Conservation (phyloP, 2,797 vertebrate species). For the Glossophaga mutica region DNA sequence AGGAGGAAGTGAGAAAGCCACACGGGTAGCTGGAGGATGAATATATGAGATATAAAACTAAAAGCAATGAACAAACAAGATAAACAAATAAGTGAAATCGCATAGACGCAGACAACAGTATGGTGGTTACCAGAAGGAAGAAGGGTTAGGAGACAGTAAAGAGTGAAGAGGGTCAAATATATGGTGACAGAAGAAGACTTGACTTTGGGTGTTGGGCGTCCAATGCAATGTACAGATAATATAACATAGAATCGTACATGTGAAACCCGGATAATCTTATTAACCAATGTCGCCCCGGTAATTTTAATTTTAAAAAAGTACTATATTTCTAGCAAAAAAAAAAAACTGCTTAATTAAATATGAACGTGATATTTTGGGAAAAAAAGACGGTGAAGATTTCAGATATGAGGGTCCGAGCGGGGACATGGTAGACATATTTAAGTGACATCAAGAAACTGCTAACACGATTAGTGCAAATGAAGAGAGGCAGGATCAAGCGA, state of each 20-base stretch:
- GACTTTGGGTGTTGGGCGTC: background rate
- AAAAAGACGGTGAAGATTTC: background rate
- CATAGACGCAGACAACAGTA: background rate
- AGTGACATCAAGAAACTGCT: background rate
- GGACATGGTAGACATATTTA: accelerated
- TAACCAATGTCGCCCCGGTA: background rate
- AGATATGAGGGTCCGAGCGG: background rate
- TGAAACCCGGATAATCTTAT: background rate
- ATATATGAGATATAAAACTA: background rate
- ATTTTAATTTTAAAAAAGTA: background rate
- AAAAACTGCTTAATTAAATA: slow-evolving; percentile 38
- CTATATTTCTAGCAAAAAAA: background rate
- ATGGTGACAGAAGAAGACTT: background rate
- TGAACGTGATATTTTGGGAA: background rate
- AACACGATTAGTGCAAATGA: background rate
- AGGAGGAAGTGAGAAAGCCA: background rate
- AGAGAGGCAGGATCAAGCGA: background rate
- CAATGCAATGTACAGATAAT: background rate
- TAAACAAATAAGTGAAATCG: background rate
- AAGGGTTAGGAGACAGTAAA: background rate
- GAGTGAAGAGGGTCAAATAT: background rate
- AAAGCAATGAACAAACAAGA: background rate
- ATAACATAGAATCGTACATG: background rate
- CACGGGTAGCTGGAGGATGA: background rate
- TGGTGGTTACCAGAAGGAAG: background rate